Evolutionary conservation across 37 sponge, comb jelly and placozoan genomes (phyloP), one percentile per base, ranked within the genome.

Genomic region (Dysidea cf. avara): DNA sequence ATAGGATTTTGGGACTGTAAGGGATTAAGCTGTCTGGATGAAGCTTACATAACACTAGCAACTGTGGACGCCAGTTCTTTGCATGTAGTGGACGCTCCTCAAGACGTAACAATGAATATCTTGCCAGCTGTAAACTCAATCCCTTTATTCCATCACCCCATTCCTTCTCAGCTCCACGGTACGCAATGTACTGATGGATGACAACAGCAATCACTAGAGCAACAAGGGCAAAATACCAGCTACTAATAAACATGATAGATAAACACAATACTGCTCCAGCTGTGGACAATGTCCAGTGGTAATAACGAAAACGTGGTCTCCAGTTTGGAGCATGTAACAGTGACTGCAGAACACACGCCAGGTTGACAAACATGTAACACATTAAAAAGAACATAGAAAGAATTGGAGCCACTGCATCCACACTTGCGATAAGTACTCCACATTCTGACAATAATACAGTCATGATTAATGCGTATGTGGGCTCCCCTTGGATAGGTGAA

Each of bases 31-130:
- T 90, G 22, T 65, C 77, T 37, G 92, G 86, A n/a, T n/a, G n/a
- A 46, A 87, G 77, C 31, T 83, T 86, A 57, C 81, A 53, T 52
- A 96, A 82, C 24, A 92, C 73, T 39, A 96, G 83, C 1, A 97
- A 35, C 81, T 97, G 97, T n/a, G 95, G 92, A 52, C 96, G 61
- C 99, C 99, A 97, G 91, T 97, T 97, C 81, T 91, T 97, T 33
- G 93, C 88, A 62, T 97, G 99, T 0, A 80, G 73, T 14, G 92
- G 81, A 7, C 74, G 67, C 54, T 94, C 83, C 64, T 91, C 92
- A n/a, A 94, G 79, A 29, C 69, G 61, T 30, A 94, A 80, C 28
- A 94, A 84, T 39, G 82, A 66, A 73, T 91, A 91, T n/a, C 86
- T 86, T 13, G 99, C 99, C n/a, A 95, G 90, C 65, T 97, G 92